These are phyloP conservation scores for Planococcus citri DNA, from an alignment of 1,140 invertebrate genomes.

Conservation along the genomic window DNA sequence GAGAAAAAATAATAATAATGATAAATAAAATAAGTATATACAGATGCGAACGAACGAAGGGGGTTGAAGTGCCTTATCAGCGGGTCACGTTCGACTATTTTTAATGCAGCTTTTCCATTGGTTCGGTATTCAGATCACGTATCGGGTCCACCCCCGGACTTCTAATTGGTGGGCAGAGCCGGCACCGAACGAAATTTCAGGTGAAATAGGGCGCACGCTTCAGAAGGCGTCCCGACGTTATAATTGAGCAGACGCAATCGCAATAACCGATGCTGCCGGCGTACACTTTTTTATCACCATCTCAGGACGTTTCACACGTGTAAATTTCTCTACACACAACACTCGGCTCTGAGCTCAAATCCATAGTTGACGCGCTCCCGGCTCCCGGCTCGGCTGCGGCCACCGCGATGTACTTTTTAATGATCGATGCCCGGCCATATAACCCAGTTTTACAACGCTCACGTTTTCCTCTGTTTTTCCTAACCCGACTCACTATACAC, in stretches of 20 bases:
- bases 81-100: slow-evolving; percentile 1
- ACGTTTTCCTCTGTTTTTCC: too few relatives aligned
- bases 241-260: slow-evolving; percentile 20
- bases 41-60: neutral
- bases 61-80: slow-evolving; percentile 1
- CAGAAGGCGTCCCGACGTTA: slow-evolving; percentile 17
- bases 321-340: neutral
- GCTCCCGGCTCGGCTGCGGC: too few relatives aligned
- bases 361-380: too few relatives aligned
- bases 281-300: slow-evolving; percentile 9
- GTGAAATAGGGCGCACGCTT: slow-evolving; percentile 18
- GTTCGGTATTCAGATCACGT: slow-evolving; percentile 17
- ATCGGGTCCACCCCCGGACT: slow-evolving; percentile 10
- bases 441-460: neutral
- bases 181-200: slow-evolving; percentile 15
- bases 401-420: neutral
- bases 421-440: slow-evolving; percentile 1
- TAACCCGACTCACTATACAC: too few relatives aligned
- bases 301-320: slow-evolving; percentile 12
- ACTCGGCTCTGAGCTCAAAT: too few relatives aligned
- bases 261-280: slow-evolving; percentile 12
- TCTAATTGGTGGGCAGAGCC: slow-evolving; percentile 19
- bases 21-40: neutral
- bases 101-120: slow-evolving; percentile 14
- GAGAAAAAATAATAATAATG: neutral